A percentile compares a stretch with the other conserved stretches of the same genome.
These are phyloP conservation scores for Plagiodera versicolora DNA, from an alignment of 2,888 invertebrate genomes.

Conservation along the genomic window DNA sequence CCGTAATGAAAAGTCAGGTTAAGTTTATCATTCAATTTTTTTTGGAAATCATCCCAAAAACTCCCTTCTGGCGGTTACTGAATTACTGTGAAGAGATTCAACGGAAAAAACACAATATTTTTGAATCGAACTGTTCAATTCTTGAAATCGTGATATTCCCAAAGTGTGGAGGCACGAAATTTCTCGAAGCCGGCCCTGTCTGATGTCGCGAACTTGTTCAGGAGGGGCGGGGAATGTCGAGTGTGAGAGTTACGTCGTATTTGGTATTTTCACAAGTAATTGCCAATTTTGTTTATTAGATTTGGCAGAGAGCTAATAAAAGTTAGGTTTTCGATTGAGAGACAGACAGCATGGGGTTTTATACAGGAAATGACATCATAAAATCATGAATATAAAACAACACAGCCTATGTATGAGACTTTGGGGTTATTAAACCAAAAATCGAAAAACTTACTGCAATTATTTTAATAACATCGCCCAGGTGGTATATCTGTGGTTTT, in stretches of 20 bases:
- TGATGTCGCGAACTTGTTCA: conserved; percentile 13
- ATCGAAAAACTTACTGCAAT: not conserved
- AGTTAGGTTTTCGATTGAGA: conserved; percentile 29
- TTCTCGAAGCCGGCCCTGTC: not conserved
- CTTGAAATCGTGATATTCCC: too few relatives aligned
- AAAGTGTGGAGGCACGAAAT: not conserved
- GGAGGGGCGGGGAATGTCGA: conserved; percentile 13
- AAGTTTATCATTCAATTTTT: too few relatives aligned
- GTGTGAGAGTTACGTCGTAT: conserved; percentile 10
- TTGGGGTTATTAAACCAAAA: not conserved
- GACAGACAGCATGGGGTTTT: conserved; percentile 8
- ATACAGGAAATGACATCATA: not conserved
- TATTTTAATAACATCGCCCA: too few relatives aligned
- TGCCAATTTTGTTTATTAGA: conserved; percentile 36
- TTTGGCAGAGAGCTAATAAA: conserved; percentile 26
- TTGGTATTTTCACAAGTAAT: conserved; percentile 34
- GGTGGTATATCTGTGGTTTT: not conserved
- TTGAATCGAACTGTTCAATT: too few relatives aligned
- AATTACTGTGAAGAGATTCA: too few relatives aligned
- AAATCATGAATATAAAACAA: conserved; percentile 6
- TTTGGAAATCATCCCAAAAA: too few relatives aligned
- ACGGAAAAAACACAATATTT: too few relatives aligned
- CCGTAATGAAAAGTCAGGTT: too few relatives aligned
- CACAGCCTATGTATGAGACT: not conserved
- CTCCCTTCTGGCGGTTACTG: too few relatives aligned